Evolutionary conservation across 2,113 vertebrate species (phyloP), one percentile per base, ranked within the genome.

Genomic region (Pterocles orientalis): DNA sequence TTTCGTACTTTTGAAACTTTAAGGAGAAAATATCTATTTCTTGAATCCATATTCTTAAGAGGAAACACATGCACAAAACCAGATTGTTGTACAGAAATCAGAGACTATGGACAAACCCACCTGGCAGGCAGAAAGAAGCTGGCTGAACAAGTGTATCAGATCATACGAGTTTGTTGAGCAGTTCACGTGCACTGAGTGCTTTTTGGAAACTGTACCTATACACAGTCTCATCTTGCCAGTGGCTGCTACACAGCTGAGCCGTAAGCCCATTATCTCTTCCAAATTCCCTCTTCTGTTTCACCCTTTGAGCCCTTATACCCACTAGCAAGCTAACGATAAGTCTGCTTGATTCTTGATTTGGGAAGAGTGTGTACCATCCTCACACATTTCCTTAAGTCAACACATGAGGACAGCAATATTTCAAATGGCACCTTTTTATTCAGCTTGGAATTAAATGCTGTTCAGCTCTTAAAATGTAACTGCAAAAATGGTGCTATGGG

Each of bases 101-200:
- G 68, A 58, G 34, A 39, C 34, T 53, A 31, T 28, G 85, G 82
- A 88, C 47, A 88, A 96, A 76, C 39, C 53, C 77, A 78, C 82
- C 72, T 86, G 86, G 86, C 88, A 96, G 53, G 45, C 43, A 86
- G 88, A 78, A 86, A 65, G 60, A 71, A 83, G 56, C 60, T 96
- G 64, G 64, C 82, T 86, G 76, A 85, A 81, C 33, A 90, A 65
- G 57, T 4, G 0, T 39, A 50, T 81, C 82, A 60, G 39, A 75
- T 84, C 43, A 12, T 19, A 39, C 9, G 69, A 57, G 24, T 73
- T 48, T 75, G 43, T 34, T 60, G 71, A 93, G 79, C 18, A 36
- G 82, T 71, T 90, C 71, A 34, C 33, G 53, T 31, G 39, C 18
- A 88, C 24, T 2, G 1, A 90, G 33, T 24, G 43, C 21, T 84